phyloP scores from a whole-genome alignment of 2,797 vertebrate genomes.

The Acestrorhynchus altus region DNA sequence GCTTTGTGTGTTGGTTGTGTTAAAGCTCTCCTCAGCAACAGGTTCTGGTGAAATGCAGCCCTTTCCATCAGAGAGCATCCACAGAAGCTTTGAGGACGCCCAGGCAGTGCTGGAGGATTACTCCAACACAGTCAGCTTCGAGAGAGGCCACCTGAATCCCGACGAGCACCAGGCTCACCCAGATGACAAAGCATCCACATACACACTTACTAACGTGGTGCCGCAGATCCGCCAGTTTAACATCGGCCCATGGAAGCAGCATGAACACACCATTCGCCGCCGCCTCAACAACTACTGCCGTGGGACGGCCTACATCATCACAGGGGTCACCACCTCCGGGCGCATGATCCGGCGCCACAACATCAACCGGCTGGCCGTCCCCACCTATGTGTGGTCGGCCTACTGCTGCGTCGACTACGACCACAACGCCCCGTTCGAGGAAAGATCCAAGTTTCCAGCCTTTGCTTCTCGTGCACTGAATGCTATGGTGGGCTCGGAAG shows the following conservation, averaged over 20 bases:
- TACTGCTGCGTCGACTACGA: conserved; percentile 56
- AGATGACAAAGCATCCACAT: conserved; percentile 52
- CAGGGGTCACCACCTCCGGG: conserved; percentile 47
- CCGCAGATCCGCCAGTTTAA: conserved; percentile 48
- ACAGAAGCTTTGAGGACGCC: conserved; percentile 44
- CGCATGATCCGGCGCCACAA: conserved; percentile 54
- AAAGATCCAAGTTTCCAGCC: conserved; percentile 54
- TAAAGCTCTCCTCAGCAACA: conserved; percentile 44
- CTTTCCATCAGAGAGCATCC: conserved; percentile 28
- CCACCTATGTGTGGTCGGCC: conserved; percentile 54
- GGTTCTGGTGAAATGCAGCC: conserved; percentile 55
- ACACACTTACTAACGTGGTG: conserved; percentile 58
- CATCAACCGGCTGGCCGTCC: conserved; percentile 49
- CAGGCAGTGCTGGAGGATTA: conserved; percentile 56
- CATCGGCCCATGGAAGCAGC: conserved; percentile 32
- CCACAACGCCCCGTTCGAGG: conserved; percentile 43
- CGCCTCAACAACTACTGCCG: conserved; percentile 60
- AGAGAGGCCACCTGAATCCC: conserved; percentile 52
- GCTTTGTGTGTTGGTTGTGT: neutral
- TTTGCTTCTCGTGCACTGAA: conserved; percentile 70
- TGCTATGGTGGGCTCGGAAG: conserved; percentile 57
- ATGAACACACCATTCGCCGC: conserved; percentile 41
- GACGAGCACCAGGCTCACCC: conserved; percentile 52
- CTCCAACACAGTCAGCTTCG: conserved; percentile 35
- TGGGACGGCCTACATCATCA: conserved; percentile 47